Evolutionary conservation across 2,888 invertebrate genomes (phyloP), one percentile per base, ranked within the genome.

Genomic region (Stenurella melanura): DNA sequence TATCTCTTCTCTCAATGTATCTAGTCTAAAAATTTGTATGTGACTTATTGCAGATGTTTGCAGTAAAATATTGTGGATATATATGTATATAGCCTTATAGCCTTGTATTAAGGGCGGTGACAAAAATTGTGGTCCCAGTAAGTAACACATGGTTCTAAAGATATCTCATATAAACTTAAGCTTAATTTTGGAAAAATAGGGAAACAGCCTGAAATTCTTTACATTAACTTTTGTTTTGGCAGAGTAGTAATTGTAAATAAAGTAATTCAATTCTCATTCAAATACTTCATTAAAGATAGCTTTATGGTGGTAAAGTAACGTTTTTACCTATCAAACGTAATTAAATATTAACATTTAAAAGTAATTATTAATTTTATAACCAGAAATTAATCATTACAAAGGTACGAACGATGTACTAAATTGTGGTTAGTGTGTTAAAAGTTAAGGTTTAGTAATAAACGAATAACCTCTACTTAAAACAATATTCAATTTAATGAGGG

Each of bases 361-460:
- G 58, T 58, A 42, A 34, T 64, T 18, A 64, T 64, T 42, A 64
- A 64, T 64, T 64, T 34, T 64, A 18, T 64, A 64, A 64, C 64
- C 30, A 42, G 26, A 61, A 61, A 61, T 61, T n/a, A 61, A 61
- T 10, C 26, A 30, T 30, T 30, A 64, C 64, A 64, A 64, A 64
- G 42, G 38, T 42, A 64, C 64, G 19, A 42, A 42, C 42, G 64
- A 38, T 30, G 34, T 64, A 64, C 34, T 64, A 38, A 64, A 64
- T 38, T 64, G 64, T 64, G 38, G 64, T 38, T 64, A 64, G 7
- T 64, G 17, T 34, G 19, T 64, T 64, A 42, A 38, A 42, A 64
- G 60, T 30, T 61, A 58, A 30, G 50, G 61, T n/a, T n/a, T 15
- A 61, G 61, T 30, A 21, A 61, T 61, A 61, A 61, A 26, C 30